Percentiles rank a stretch among this genome's conserved stretches.
Conservation (phyloP, 2,797 vertebrate genomes). For the Crocidura indochinensis region DNA sequence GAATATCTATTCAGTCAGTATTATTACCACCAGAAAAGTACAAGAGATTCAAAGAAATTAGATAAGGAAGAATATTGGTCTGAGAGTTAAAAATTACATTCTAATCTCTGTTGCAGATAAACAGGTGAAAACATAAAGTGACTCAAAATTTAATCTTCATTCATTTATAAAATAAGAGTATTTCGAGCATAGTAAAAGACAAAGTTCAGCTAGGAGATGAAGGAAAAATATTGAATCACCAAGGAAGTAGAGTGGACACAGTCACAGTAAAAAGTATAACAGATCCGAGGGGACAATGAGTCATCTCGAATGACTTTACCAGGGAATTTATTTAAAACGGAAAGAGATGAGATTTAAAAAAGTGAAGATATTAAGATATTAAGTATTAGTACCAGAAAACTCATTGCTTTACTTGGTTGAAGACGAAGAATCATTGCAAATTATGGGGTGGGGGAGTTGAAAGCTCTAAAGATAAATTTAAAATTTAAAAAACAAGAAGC, state of each 20-base stretch:
- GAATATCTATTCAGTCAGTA: background rate
- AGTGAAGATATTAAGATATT: no score
- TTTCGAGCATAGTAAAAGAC: background rate
- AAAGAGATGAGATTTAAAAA: background rate
- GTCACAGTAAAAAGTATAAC: background rate
- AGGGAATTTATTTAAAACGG: background rate
- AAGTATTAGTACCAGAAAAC: background rate
- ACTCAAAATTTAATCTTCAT: slow-evolving; percentile 3
- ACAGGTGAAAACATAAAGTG: slow-evolving; percentile 39
- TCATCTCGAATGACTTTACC: background rate
- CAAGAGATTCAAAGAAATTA: no score
- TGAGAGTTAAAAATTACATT: background rate
- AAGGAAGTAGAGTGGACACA: background rate
- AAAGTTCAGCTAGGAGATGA: background rate
- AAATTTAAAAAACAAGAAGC: slow-evolving; percentile 11
- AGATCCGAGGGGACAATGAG: background rate
- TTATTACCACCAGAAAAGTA: background rate
- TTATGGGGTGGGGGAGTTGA: background rate
- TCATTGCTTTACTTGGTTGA: background rate
- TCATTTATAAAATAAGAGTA: slow-evolving; percentile 28
- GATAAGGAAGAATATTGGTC: slow-evolving; percentile 10
- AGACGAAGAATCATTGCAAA: slow-evolving; percentile 38
- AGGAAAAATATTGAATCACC: background rate
- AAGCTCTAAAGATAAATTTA: background rate
- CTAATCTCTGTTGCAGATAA: background rate